These are phyloP conservation scores for Cricetomys ansorgei DNA, from an alignment of 2,113 vertebrate species.

Conservation along the genomic window DNA sequence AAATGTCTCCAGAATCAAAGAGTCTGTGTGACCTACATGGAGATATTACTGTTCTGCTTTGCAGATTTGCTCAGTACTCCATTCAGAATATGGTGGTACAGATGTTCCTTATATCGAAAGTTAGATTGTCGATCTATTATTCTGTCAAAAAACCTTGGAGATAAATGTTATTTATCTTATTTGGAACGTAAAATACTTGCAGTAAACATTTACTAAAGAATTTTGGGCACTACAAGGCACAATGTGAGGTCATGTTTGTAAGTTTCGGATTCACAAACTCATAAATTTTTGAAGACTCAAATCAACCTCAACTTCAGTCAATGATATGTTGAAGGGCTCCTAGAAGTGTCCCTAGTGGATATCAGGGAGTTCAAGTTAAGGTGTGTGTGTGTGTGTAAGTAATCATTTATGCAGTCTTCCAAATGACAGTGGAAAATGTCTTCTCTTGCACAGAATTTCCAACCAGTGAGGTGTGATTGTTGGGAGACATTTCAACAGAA, in stretches of 20 bases:
- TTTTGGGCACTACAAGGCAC: background rate
- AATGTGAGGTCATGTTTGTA: conserved; percentile 17
- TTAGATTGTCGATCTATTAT: background rate
- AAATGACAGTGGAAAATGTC: background rate
- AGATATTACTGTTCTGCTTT: conserved; percentile 73
- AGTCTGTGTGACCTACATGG: background rate
- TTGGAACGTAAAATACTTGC: conserved; percentile 14
- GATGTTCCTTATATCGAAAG: conserved; percentile 35
- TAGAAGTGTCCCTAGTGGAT: background rate
- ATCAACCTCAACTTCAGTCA: background rate
- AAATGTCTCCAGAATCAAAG: conserved; percentile 59
- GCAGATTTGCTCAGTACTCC: conserved; percentile 43
- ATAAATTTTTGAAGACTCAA: conserved; percentile 31
- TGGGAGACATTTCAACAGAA: background rate
- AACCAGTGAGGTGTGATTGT: accelerated
- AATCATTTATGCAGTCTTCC: background rate
- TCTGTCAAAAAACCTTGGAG: conserved; percentile 27
- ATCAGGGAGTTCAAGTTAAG: background rate
- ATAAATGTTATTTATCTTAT: too few species aligned
- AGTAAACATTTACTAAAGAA: conserved; percentile 7
- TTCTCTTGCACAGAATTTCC: background rate
- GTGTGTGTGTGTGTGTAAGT: too few species aligned
- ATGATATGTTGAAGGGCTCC: background rate
- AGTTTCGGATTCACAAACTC: conserved; percentile 14
- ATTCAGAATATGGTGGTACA: conserved; percentile 40